Base-by-base conservation (phyloP, 2,797 vertebrate genomes). In the Lycodopsis pacificus region DNA sequence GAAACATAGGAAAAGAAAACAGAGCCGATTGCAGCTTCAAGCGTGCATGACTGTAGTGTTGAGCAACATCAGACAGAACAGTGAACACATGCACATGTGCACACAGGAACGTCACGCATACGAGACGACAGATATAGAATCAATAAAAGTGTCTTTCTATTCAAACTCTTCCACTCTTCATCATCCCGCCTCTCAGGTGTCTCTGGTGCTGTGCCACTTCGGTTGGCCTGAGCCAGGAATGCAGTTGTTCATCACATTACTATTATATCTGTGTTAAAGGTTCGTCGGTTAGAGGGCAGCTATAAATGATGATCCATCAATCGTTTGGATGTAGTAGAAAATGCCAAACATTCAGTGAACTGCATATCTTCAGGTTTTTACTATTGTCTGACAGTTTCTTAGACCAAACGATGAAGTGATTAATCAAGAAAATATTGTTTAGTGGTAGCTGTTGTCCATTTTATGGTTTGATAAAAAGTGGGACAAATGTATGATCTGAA, bases 51-150 rank as follows among this genome's bases (percentile, higher is more conserved):
- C 40, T 12, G 44, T 9, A 44, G 49, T 30, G 36, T 30, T 36
- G 38, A 42, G 32, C 34, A 65, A 42, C 65, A 56, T 27, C n/a
- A 46, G 19, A 30, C 38, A 17, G 54, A n/a, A 1, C 22, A 19
- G 32, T 7, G 3, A 58, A 54, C 4, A 34, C 58, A 57, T 65
- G 46, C 53, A 19, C 44, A 66, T n/a, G 38, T 63, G 67, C 46
- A 12, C 36, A n/a, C 61, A 65, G 73, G 71, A 70, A 78, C 63
- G 75, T 68, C 34, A 64, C 40, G 13, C 27, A 53, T 46, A 69
- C 27, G 11, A 71, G 1, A 20, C 48, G 38, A 15, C 56, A 71
- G 20, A 73, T 73, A 66, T 59, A 74, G 2, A 73, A 64, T 57
- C 64, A 63, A 77, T 73, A 27, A 10, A 58, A 76, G 58, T 13